Percentiles rank a stretch among this genome's conserved stretches.
Evolutionary conservation across 2,113 vertebrate genomes (phyloP).

Genomic region (Bos javanicus): DNA sequence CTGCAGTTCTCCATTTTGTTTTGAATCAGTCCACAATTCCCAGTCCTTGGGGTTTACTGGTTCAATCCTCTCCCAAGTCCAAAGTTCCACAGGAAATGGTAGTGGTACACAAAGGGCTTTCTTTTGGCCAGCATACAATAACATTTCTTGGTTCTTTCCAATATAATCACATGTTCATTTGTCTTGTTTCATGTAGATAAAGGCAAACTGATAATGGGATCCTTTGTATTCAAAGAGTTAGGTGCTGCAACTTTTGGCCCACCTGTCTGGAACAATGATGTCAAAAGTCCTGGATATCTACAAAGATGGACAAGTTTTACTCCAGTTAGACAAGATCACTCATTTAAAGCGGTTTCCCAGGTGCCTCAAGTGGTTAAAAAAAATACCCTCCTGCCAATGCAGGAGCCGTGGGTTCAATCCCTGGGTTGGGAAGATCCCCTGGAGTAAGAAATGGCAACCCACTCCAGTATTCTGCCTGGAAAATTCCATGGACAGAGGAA

Average conservation of each 20-base stretch:
- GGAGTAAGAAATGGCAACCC: neutral
- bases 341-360: neutral
- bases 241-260: neutral
- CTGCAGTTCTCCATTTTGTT: neutral
- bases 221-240: neutral
- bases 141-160: neutral
- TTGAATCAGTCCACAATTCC: neutral
- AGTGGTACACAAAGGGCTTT: neutral
- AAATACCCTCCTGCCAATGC: neutral
- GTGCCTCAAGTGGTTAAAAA: neutral
- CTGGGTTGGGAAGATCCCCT: neutral
- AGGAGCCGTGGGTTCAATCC: fast-evolving
- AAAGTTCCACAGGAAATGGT: neutral
- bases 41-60: neutral
- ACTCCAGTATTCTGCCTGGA: neutral
- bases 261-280: neutral
- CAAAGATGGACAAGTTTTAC: neutral
- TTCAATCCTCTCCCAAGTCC: neutral
- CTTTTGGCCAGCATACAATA: neutral
- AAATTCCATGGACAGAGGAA: neutral
- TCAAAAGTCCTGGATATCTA: neutral
- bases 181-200: neutral
- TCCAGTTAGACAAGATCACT: neutral
- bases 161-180: neutral
- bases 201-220: neutral